phyloP scores from a whole-genome alignment of 1,140 invertebrate species.

The Papilio polytes region DNA sequence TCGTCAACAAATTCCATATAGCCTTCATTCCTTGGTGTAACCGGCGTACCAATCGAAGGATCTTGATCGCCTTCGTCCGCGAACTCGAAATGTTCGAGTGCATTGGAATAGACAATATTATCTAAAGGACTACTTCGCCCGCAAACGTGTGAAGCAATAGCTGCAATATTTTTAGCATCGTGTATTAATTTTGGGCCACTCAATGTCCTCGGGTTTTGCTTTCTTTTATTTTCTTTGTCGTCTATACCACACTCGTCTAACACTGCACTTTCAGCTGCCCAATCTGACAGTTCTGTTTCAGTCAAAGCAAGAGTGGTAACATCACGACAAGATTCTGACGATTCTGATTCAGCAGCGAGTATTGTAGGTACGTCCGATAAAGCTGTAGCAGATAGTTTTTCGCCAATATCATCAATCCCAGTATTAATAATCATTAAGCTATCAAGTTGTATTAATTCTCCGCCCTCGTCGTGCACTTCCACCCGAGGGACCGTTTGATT shows the following conservation, averaged over 20 bases:
- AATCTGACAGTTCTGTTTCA: conserved; percentile 93
- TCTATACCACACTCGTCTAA: conserved; percentile 87
- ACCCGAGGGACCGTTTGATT: conserved; percentile 84
- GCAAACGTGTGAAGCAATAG: conserved; percentile 68
- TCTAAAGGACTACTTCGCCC: conserved; percentile 61
- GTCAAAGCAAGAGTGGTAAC: conserved; percentile 88
- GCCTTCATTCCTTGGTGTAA: conserved; percentile 67
- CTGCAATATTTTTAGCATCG: conserved; percentile 72
- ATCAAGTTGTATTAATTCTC: conserved; percentile 86
- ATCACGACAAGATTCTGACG: conserved; percentile 85
- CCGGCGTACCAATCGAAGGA: conserved; percentile 61
- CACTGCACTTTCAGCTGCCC: conserved; percentile 91
- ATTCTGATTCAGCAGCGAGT: conserved; percentile 66
- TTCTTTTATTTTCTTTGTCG: conserved; percentile 61
- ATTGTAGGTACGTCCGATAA: conserved; percentile 64
- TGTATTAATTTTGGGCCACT: conserved; percentile 72
- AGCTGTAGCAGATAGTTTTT: conserved; percentile 60
- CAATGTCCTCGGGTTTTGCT: conserved; percentile 66
- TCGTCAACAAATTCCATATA: conserved; percentile 79
- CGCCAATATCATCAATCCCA: conserved; percentile 60
- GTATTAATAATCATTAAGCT: conserved; percentile 82
- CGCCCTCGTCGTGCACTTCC: conserved; percentile 87
- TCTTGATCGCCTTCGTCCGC: conserved; percentile 77
- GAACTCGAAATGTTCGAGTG: conserved; percentile 74
- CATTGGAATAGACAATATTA: conserved; percentile 68